These are phyloP conservation scores for Pocillopora verrucosa DNA, from an alignment of 64 coral and sea anemone genomes.

Conservation along the genomic window DNA sequence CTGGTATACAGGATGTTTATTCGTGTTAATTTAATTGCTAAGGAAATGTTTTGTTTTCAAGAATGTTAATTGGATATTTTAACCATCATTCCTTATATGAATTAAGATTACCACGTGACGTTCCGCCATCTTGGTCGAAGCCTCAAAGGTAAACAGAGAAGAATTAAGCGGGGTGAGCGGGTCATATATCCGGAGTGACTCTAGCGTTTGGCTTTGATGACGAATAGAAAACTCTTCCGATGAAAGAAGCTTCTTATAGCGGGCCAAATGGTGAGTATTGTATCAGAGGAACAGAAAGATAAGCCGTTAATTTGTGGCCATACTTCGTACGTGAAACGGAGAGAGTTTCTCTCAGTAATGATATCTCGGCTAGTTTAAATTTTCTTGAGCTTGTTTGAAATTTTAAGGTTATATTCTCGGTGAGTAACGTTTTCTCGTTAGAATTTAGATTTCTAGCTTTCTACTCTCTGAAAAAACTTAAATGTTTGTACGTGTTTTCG, in stretches of 20 bases:
- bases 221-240: neutral
- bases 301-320: neutral
- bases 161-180: neutral
- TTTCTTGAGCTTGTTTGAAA: neutral
- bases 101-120: slow-evolving; percentile 9
- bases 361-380: neutral
- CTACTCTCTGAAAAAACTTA: neutral
- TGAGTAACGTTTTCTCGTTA: neutral
- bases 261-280: slow-evolving; percentile 15
- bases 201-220: neutral
- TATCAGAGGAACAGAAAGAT: neutral
- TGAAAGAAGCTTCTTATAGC: slow-evolving; percentile 1
- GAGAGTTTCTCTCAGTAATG: neutral
- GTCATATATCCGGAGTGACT: neutral
- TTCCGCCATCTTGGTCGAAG: slow-evolving; percentile 26
- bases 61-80: slow-evolving; percentile 8
- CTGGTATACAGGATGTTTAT: neutral
- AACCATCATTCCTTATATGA: slow-evolving; percentile 27
- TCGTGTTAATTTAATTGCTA: neutral
- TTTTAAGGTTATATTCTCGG: neutral
- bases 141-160: slow-evolving; percentile 22
- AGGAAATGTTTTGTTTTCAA: neutral
- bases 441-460: neutral
- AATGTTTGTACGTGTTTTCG: neutral
- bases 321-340: neutral